Base-by-base conservation (phyloP, 2,797 vertebrate species). In the Spatula versicolor region DNA sequence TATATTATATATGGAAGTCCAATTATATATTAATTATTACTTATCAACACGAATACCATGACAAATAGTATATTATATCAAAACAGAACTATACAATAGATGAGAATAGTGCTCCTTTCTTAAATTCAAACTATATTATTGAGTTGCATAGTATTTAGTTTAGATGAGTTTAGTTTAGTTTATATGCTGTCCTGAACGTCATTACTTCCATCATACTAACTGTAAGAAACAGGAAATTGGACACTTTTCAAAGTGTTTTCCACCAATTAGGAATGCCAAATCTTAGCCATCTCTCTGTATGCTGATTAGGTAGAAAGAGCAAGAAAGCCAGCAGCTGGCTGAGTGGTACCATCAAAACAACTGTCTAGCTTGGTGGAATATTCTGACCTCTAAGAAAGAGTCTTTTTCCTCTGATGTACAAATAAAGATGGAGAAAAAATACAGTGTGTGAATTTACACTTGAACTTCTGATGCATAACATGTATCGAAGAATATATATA, bases 1-100 rank as follows among this genome's bases (percentile, higher is more conserved):
- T 48, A 25, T 48, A 48, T 48, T 48, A 48, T 48, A 23, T 25
- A 48, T 48, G 22, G 46, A 48, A 48, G 46, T 48, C 23, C 95
- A 97, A 77, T 83, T 21, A 91, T 63, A 56, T 69, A 83, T 88
- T 92, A 91, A 90, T 93, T 95, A 91, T 80, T 89, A 81, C 92
- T 76, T 89, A 92, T 82, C 73, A 92, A 55, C 37, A 89, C 55
- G 22, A 64, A 75, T 63, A 74, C 58, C 83, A 79, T 60, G 35
- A 90, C 52, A 93, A 94, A 92, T 2, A 7, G 56, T 35, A 35
- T 35, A 35, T 89, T 90, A 58, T 45, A 66, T 56, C 60, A 95
- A 95, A 96, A 91, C 43, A 79, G 45, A 83, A 72, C 81, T 89
- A 92, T 72, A 88, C 17, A 76, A 68, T 43, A 69, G 69, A 92